Base-by-base conservation (phyloP, 2,888 invertebrate species). In the Alloscopus bannaensis region DNA sequence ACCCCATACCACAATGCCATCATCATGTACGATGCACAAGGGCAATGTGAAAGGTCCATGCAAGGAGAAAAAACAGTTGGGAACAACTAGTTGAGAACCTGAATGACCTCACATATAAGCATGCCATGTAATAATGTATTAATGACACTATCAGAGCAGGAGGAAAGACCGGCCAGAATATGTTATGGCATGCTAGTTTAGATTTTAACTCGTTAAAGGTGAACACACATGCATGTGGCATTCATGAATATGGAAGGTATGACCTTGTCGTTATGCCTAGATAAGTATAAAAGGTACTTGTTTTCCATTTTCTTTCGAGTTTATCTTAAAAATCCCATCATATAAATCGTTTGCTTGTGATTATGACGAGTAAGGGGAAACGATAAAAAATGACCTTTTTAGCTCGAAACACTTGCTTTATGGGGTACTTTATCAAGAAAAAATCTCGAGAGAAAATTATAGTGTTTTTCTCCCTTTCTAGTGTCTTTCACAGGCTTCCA, bases 121-220 rank as follows among this genome's bases (percentile, higher is more conserved):
- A 71, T n/a, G n/a, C n/a, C n/a, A n/a, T 60, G 62, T 71, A 71
- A 71, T 62, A 71, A 71, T 50, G 50, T 71, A 71, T 60, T 71
- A 71, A 71, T 71, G 60, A 71, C 62, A 36, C n/a, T 24, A 55
- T 55, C 3, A 26, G 11, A 16, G 28, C 3, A 16, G 26, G 11
- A 1, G 55, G 28, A 55, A 55, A 55, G 55, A 28, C 55, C 28
- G 36, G 16, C 18, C 18, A 47, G 20, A 22, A n/a, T 52, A 22
- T 52, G 24, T 24, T 52, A 52, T 52, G 52, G 36, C 36, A 36
- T 36, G 36, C 36, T 13, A 36, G 36, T 6, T 36, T 36, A 36
- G 36, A 13, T 36, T 8, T 36, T 36, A 13, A 36, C 36, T 8
- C 13, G 6, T 6, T 36, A 36, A 8, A 36, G 6, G 13, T 36